Evolutionary conservation across 2,888 invertebrate genomes (phyloP).

Genomic region (Allygus modestus): DNA sequence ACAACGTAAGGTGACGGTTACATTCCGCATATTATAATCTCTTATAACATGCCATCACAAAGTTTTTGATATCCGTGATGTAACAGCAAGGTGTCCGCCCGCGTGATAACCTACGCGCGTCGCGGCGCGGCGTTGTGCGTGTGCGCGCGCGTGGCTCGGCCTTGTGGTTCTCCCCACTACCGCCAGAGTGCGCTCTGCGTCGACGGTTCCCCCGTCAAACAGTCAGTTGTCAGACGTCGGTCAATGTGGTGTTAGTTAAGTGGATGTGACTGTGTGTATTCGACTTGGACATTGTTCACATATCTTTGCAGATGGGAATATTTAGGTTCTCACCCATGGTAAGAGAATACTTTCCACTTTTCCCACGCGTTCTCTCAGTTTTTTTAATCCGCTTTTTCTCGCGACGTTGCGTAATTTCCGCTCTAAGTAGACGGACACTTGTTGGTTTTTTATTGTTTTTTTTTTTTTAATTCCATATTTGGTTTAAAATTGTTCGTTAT

Average conservation of each 20-base stretch:
- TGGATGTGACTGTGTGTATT: not conserved
- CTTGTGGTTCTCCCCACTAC: conserved; percentile 1
- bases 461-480: not conserved
- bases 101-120: not conserved
- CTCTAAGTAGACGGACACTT: not conserved
- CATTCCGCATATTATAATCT: too few relatives aligned
- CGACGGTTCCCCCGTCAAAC: not conserved
- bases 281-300: not conserved
- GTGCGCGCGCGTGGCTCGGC: not conserved
- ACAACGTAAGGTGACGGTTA: too few relatives aligned
- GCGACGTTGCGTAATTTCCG: not conserved
- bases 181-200: not conserved
- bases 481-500: too few relatives aligned
- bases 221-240: not conserved
- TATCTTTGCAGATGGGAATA: conserved; percentile 18
- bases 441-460: not conserved
- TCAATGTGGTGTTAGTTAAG: not conserved
- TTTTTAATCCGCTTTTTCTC: too few relatives aligned
- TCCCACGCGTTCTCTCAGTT: too few relatives aligned
- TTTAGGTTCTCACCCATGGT: conserved; percentile 51
- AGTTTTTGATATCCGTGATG: too few relatives aligned
- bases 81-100: not conserved
- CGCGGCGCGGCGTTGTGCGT: not conserved
- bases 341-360: not conserved
- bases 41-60: too few relatives aligned